A percentile compares a stretch with the other conserved stretches of the same genome.
Conservation (phyloP, 2,888 invertebrate genomes). For the Psylliodes chrysocephalus region DNA sequence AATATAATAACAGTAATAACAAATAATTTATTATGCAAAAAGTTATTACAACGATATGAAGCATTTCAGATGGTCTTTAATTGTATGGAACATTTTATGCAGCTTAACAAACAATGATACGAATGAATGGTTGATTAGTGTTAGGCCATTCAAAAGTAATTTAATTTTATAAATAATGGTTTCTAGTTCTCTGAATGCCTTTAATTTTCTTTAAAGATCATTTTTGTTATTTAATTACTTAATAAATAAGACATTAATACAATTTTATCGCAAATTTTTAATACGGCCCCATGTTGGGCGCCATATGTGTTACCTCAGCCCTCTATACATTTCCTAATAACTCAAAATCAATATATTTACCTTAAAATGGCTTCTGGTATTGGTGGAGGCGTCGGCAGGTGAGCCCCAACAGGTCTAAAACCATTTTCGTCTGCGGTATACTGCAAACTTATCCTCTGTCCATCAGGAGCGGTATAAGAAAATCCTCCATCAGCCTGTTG, state of each 20-base stretch:
- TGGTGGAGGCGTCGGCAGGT: constrained; percentile 70
- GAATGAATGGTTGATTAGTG: too few relatives aligned
- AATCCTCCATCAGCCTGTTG: constrained; percentile 67
- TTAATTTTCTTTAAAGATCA: too few relatives aligned
- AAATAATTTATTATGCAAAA: constrained; percentile 22
- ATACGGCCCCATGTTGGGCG: too few relatives aligned
- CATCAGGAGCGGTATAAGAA: constrained; percentile 71
- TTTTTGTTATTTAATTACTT: too few relatives aligned
- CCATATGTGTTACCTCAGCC: too few relatives aligned
- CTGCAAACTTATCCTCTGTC: constrained; percentile 67
- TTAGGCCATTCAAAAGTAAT: too few relatives aligned
- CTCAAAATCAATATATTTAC: constrained; percentile 48
- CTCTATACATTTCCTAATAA: too few relatives aligned
- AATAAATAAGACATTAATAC: too few relatives aligned
- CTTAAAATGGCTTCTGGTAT: constrained; percentile 70
- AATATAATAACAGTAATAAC: constrained; percentile 27
- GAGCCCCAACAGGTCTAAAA: constrained; percentile 68
- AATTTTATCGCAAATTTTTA: too few relatives aligned
- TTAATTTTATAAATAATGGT: too few relatives aligned
- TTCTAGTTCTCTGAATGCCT: too few relatives aligned
- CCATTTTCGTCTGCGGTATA: constrained; percentile 71
- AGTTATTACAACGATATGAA: constrained; percentile 10
- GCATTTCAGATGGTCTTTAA: background rate
- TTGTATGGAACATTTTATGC: constrained; percentile 3
- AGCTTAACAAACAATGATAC: too few relatives aligned